These are phyloP conservation scores for Cinclus mexicanus DNA, from an alignment of 2,113 vertebrate genomes.

Conservation along the genomic window DNA sequence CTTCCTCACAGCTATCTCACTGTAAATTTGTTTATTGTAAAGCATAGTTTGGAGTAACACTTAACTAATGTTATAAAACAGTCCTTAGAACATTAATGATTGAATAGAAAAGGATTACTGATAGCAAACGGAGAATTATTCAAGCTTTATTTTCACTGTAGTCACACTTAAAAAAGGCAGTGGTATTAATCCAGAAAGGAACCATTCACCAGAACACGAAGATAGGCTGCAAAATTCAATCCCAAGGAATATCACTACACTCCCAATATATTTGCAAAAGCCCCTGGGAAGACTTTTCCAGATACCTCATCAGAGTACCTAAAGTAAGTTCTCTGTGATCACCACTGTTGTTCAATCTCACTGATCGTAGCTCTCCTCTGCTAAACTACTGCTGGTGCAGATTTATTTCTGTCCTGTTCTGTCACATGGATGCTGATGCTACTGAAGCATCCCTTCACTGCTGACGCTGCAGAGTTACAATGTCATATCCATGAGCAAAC, in stretches of 20 bases:
- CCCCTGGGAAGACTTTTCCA: neutral
- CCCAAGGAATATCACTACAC: neutral
- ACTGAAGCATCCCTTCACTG: neutral
- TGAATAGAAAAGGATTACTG: neutral
- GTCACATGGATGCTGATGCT: neutral
- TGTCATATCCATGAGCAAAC: neutral
- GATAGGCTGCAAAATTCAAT: neutral
- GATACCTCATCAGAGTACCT: neutral
- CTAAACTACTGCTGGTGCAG: neutral
- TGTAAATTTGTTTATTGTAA: neutral
- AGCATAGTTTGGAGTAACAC: neutral
- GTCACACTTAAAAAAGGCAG: neutral
- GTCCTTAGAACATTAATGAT: neutral
- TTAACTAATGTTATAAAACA: neutral
- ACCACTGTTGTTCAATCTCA: neutral
- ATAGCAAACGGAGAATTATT: neutral
- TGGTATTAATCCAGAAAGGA: neutral
- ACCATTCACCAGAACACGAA: neutral
- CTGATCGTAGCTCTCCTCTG: neutral
- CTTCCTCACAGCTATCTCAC: neutral
- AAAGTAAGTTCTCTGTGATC: neutral
- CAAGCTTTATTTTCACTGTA: neutral
- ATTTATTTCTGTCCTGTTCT: neutral
- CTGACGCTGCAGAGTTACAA: neutral
- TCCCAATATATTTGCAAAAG: neutral